phyloP scores from a whole-genome alignment of 2,888 invertebrate genomes.

The Machimus rusticus region DNA sequence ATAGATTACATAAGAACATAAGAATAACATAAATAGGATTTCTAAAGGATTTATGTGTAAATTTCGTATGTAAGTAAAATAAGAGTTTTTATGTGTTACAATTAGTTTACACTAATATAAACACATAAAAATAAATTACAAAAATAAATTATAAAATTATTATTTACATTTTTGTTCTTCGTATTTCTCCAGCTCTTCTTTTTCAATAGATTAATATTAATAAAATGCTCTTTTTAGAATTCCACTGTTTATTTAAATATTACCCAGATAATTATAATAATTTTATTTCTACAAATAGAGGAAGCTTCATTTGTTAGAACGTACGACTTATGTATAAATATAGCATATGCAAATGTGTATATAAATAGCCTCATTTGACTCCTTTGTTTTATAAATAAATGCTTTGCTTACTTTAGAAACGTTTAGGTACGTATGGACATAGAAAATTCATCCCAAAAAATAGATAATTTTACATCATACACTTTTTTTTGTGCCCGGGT shows the following conservation, averaged over 20 bases:
- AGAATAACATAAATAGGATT: too few species aligned
- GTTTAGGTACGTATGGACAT: conserved; percentile 34
- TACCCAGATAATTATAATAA: neutral
- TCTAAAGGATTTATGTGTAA: too few species aligned
- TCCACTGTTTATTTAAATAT: neutral
- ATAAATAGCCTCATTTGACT: conserved; percentile 7
- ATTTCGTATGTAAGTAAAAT: too few species aligned
- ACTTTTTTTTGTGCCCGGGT: neutral
- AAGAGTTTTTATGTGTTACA: too few species aligned
- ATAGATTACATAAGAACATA: too few species aligned
- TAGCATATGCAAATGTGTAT: conserved; percentile 16
- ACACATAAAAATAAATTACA: too few species aligned
- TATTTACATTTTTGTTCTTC: too few species aligned
- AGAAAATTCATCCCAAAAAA: conserved; percentile 23
- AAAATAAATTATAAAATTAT: too few species aligned
- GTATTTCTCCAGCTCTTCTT: neutral
- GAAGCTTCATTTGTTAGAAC: conserved; percentile 17
- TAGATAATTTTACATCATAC: conserved; percentile 1
- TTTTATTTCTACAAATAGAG: conserved; percentile 12
- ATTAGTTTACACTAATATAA: too few species aligned
- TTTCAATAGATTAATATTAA: neutral
- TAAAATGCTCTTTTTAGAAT: neutral
- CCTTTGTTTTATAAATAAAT: neutral
- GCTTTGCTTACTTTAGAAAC: conserved; percentile 16
- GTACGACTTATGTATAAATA: conserved; percentile 17